These are phyloP conservation scores for Ochropleura leucogaster DNA, from an alignment of 2,888 invertebrate genomes.

Conservation along the genomic window DNA sequence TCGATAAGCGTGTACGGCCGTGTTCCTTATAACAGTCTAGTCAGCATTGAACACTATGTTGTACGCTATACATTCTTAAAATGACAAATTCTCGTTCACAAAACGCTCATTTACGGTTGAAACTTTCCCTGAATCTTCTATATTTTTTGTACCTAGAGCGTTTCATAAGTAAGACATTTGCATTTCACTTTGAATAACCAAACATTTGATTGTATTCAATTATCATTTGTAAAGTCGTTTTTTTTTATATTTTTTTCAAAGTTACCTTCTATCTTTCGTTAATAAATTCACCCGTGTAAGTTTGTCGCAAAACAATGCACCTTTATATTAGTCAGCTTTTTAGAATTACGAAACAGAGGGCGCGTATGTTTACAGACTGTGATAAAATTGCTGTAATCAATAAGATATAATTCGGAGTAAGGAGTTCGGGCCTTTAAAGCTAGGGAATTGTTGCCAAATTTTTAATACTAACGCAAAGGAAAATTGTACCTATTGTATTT, in stretches of 20 bases:
- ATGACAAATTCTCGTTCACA: neutral
- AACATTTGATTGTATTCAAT: conserved; percentile 1
- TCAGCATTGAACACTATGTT: conserved; percentile 54
- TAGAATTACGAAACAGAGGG: conserved; percentile 22
- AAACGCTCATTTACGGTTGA: neutral
- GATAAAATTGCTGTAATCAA: conserved; percentile 78
- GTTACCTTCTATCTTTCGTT: neutral
- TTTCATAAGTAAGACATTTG: neutral
- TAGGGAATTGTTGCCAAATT: conserved; percentile 58
- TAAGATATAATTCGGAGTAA: conserved; percentile 65
- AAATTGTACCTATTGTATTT: conserved; percentile 19
- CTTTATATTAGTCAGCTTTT: conserved; percentile 24
- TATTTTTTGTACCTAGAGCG: neutral
- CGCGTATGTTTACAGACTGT: conserved; percentile 76
- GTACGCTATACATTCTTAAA: conserved; percentile 52
- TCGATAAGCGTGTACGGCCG: conserved; percentile 23
- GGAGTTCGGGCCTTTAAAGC: conserved; percentile 33
- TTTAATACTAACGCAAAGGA: conserved; percentile 24
- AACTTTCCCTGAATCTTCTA: neutral
- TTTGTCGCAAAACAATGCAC: conserved; percentile 40
- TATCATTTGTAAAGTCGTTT: conserved; percentile 1
- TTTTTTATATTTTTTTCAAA: neutral
- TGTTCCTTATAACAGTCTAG: conserved; percentile 45
- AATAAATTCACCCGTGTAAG: neutral
- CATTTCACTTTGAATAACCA: conserved; percentile 32